Evolutionary conservation across 1,140 invertebrate genomes (phyloP).

Genomic region (Akabosia matsudoensis): DNA sequence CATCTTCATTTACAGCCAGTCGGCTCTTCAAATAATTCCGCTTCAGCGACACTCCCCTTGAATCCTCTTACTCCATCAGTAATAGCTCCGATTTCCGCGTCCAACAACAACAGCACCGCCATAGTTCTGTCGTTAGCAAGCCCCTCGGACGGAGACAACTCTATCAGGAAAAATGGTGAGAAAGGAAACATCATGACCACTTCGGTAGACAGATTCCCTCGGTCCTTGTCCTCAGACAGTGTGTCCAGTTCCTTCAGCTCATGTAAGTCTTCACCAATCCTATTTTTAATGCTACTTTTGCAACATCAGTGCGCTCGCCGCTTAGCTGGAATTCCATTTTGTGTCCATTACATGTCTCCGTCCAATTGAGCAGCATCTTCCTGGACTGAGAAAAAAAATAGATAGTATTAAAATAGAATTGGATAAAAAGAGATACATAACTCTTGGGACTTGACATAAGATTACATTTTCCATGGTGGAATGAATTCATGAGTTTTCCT

Average conservation of each 20-base stretch:
- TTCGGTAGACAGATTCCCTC: constrained; percentile 64
- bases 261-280: constrained; percentile 48
- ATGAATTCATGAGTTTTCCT: not conserved
- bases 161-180: constrained; percentile 27
- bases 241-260: constrained; percentile 61
- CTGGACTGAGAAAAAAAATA: not conserved
- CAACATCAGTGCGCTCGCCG: not conserved
- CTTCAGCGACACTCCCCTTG: constrained; percentile 9
- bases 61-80: constrained; percentile 53
- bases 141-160: constrained; percentile 21
- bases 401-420: constrained; percentile 5
- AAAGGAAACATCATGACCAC: constrained; percentile 32
- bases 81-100: constrained; percentile 4
- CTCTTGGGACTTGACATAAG: constrained; percentile 23
- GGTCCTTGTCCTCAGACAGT: constrained; percentile 66
- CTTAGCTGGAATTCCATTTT: not conserved
- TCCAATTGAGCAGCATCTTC: too few species aligned
- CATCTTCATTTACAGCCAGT: constrained; percentile 55
- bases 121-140: not conserved
- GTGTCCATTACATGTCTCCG: constrained; percentile 9
- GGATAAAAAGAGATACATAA: not conserved
- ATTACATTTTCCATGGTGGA: constrained; percentile 27
- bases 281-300: not conserved
- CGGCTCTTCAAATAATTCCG: constrained; percentile 48
- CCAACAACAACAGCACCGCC: constrained; percentile 3